Base-by-base conservation (phyloP, 37 sponge, comb jelly and placozoan species). In the Cladorhizidae sp. region DNA sequence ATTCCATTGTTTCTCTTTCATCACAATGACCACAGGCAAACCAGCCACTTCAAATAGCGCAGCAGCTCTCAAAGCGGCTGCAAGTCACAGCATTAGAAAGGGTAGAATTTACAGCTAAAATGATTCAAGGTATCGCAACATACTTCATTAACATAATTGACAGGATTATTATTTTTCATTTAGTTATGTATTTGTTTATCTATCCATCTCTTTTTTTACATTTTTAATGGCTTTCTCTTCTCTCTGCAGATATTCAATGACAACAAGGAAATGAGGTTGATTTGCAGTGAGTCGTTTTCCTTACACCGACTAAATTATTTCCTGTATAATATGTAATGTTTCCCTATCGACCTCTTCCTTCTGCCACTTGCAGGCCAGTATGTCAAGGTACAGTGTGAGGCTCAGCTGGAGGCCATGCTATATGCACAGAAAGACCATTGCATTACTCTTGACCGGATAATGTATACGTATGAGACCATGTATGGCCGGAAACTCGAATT, bases 391-490 rank as follows among this genome's bases (percentile, higher is more conserved):
- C 61, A 78, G 35, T 82, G 64, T 71, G 88, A 88, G 45, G 11
- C 20, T 11, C 37, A 68, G 25, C 18, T 91, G 22, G 84, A 79
- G 36, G 65, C 17, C 3, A 69, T 91, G 37, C 67, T 91, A 23
- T 83, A 63, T 31, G 28, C 20, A 0, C 63, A 73, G 8, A 80
- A 80, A 5, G 31, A 74, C 3, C 67, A 80, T 37, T 49, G 22
- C 45, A 50, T 79, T 15, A 25, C 79, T 23, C 76, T 91, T 52
- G 80, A 83, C 40, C 59, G 55, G 18, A 39, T 91, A 35, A 75
- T 72, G 59, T 23, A n/a, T 52, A 54, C 57, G 7, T 91, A 83
- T 51, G 80, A 87, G 76, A 78, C 67, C 55, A 43, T 39, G 31
- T 80, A 71, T 74, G 67, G 73, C 25, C 35, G 37, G 37, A 72